phyloP scores from a whole-genome alignment of 2,113 vertebrate species.

The Ctenodactylus gundi region DNA sequence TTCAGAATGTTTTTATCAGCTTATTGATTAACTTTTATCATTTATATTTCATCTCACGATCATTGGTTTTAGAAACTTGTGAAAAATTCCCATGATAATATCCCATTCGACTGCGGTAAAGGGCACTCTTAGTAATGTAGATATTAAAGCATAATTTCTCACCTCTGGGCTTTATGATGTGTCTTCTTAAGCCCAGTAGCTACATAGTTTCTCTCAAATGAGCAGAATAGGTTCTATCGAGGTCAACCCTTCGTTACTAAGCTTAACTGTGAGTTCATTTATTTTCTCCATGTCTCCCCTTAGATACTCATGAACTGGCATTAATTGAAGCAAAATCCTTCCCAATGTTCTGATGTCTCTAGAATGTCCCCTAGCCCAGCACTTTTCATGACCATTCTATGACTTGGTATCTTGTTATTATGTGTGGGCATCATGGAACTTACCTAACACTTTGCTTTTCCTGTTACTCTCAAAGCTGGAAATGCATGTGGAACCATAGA shows the following conservation, averaged over 20 bases:
- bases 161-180: not conserved
- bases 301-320: not conserved
- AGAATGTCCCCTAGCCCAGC: slow-evolving; percentile 20
- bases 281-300: slow-evolving; percentile 32
- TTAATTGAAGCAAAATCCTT: slow-evolving; percentile 27
- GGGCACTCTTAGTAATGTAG: not conserved
- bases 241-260: slow-evolving; percentile 24
- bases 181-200: not conserved
- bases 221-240: not conserved
- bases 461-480: slow-evolving; percentile 26
- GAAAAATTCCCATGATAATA: not conserved
- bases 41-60: not conserved
- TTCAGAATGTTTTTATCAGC: not conserved
- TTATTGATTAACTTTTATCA: not conserved
- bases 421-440: too few relatives aligned
- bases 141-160: not conserved
- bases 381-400: slow-evolving; percentile 56
- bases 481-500: too few relatives aligned
- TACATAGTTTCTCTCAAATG: slow-evolving; percentile 54
- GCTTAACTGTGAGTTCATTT: slow-evolving; percentile 21
- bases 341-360: slow-evolving; percentile 44
- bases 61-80: not conserved
- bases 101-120: not conserved
- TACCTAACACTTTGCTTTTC: too few relatives aligned
- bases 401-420: not conserved